A percentile compares a stretch with the other conserved stretches of the same genome.
Evolutionary conservation across 2,797 vertebrate genomes (phyloP).

Genomic region (Hydrolagus colliei): DNA sequence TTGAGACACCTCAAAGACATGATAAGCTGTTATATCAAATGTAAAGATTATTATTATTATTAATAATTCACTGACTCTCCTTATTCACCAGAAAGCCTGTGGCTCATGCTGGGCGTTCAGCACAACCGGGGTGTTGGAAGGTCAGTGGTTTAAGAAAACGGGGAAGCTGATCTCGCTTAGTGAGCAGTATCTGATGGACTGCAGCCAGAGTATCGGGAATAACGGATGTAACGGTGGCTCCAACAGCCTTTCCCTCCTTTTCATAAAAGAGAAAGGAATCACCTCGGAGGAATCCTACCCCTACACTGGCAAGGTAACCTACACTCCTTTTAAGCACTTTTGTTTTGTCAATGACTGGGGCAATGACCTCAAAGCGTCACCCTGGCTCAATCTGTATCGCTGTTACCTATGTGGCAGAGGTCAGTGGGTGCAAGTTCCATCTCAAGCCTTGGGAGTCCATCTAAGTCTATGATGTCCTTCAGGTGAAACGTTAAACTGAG

Average conservation of each 20-base stretch:
- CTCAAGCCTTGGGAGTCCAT: too few relatives aligned
- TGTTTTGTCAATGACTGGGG: too few relatives aligned
- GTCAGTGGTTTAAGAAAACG: slow-evolving; percentile 59
- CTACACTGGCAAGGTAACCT: slow-evolving; percentile 25
- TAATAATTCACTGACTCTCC: neutral
- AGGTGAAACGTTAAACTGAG: too few relatives aligned
- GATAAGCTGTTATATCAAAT: too few relatives aligned
- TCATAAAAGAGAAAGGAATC: slow-evolving; percentile 26
- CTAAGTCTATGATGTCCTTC: too few relatives aligned
- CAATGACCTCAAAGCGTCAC: too few relatives aligned
- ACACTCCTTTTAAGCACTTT: neutral
- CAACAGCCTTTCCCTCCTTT: slow-evolving; percentile 6
- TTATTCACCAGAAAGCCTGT: slow-evolving; percentile 55
- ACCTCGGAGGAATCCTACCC: slow-evolving; percentile 21
- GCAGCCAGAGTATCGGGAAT: slow-evolving; percentile 35
- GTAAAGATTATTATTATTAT: too few relatives aligned
- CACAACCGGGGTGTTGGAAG: slow-evolving; percentile 66
- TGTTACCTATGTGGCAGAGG: too few relatives aligned
- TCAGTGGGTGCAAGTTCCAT: too few relatives aligned
- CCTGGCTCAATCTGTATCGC: too few relatives aligned
- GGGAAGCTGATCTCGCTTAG: slow-evolving; percentile 60
- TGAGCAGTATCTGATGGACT: slow-evolving; percentile 68
- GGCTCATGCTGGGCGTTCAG: slow-evolving; percentile 73
- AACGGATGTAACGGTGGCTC: slow-evolving; percentile 15
- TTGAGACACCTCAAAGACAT: too few relatives aligned